phyloP scores from a whole-genome alignment of 1,140 invertebrate genomes.

The Oreohelix idahoensis region DNA sequence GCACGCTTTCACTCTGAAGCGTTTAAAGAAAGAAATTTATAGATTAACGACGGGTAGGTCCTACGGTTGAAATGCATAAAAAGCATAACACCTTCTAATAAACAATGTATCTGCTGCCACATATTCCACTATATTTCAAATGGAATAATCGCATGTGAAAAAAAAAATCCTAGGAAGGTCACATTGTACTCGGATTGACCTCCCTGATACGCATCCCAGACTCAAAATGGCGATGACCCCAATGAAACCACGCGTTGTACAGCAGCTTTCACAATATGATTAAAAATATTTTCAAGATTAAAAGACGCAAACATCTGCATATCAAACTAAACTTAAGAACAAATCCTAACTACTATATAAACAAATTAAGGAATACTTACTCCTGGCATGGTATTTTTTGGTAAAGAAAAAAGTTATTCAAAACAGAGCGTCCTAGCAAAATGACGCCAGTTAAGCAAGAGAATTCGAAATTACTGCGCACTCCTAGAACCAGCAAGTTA shows the following conservation, averaged over 20 bases:
- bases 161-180: constrained; percentile 10
- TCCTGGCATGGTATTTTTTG: constrained; percentile 10
- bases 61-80: too few relatives aligned
- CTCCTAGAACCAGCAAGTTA: not conserved
- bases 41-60: too few relatives aligned
- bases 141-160: not conserved
- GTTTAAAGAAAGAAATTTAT: too few relatives aligned
- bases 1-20: too few relatives aligned
- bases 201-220: constrained; percentile 7
- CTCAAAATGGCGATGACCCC: constrained; percentile 33
- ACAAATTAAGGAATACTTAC: constrained; percentile 6
- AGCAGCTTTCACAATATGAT: not conserved
- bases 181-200: constrained; percentile 21
- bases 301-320: not conserved
- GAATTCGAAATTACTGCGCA: constrained; percentile 18
- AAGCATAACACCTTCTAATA: too few relatives aligned
- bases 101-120: too few relatives aligned
- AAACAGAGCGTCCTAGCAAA: constrained; percentile 9
- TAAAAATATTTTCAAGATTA: not conserved
- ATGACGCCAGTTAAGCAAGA: constrained; percentile 25
- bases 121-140: too few relatives aligned
- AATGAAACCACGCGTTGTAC: constrained; percentile 24
- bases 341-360: not conserved
- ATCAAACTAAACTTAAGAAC: not conserved
- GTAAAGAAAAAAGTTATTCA: constrained; percentile 21